Evolutionary conservation across 2,888 invertebrate genomes (phyloP), one percentile per base, ranked within the genome.

Genomic region (Scotopteryx bipunctaria): DNA sequence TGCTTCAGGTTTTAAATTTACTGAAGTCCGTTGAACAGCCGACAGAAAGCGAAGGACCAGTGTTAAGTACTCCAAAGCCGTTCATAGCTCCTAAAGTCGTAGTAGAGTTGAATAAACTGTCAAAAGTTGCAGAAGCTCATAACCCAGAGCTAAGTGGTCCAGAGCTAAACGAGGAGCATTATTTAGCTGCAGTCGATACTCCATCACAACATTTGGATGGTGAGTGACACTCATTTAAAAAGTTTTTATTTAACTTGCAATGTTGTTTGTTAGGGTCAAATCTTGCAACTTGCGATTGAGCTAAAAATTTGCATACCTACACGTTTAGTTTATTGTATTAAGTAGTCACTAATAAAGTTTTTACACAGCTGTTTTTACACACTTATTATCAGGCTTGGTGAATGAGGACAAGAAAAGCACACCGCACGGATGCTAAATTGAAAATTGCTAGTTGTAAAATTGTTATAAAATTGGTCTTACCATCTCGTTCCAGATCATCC

Each of bases 1-100:
- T 96, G 50, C 91, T 96, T 8, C 94, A 94, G 73, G 95, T 96
- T 52, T 81, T 96, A 38, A 93, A 93, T 68, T 92, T 94, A 49
- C 83, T 96, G 37, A 95, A 94, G 66, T 76, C 81, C 13, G 70
- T 69, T 38, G 73, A 81, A 64, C 82, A 89, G 59, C 73, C 91
- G 57, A 78, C 88, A 66, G 78, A 85, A 57, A 60, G 77, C 2
- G 83, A 76, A 60, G 64, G 67, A 59, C 90, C 70, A 59, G 75
- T 69, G 38, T 77, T 73, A 67, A 91, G 70, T 71, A 83, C 83
- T 23, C 86, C 87, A 2, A 81, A 78, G 45, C 86, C 88, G 3
- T 84, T 85, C 56, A 71, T 76, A 47, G 66, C 71, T n/a, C 62
- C 72, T 5, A 71, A 77, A 50, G 51, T 17, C 59, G 64, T 14